A percentile compares a stretch with the other conserved stretches of the same genome.
These are phyloP conservation scores for Salvelinus namaycush DNA, from an alignment of 2,113 vertebrate species.

Conservation along the genomic window DNA sequence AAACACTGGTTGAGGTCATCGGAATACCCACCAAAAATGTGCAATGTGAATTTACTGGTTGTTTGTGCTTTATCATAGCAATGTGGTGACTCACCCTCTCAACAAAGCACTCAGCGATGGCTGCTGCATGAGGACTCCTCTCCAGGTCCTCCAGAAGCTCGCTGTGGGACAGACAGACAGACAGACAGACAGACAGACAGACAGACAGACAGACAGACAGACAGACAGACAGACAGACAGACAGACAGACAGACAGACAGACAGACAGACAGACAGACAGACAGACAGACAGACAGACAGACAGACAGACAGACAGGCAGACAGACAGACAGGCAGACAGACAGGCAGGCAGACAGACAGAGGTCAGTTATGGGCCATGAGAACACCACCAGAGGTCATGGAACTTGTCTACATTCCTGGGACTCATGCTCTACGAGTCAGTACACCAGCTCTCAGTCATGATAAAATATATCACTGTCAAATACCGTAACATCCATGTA, in stretches of 20 bases:
- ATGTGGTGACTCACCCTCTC: conserved; percentile 78
- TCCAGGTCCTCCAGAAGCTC: conserved; percentile 88
- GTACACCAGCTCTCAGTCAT: not conserved
- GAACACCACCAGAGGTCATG: not conserved
- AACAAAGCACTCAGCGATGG: conserved; percentile 87
- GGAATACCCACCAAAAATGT: no score
- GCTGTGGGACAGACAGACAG: conserved; percentile 58
- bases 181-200: not conserved
- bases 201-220: conserved; percentile 9
- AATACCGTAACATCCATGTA: no score
- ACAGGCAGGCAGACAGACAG: not conserved
- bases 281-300: no score
- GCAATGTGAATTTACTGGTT: no score
- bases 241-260: not conserved
- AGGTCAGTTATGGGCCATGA: not conserved
- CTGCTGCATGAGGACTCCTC: conserved; percentile 73
- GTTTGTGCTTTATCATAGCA: no score
- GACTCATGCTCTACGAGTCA: not conserved
- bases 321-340: conserved; percentile 28
- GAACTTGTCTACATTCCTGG: not conserved
- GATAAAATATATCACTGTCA: not conserved
- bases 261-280: no score
- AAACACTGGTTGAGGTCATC: no score
- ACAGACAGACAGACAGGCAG: conserved; percentile 18
- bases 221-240: conserved; percentile 21